phyloP scores from a whole-genome alignment of 2,113 vertebrate species.

The Sminthopsis crassicaudata region DNA sequence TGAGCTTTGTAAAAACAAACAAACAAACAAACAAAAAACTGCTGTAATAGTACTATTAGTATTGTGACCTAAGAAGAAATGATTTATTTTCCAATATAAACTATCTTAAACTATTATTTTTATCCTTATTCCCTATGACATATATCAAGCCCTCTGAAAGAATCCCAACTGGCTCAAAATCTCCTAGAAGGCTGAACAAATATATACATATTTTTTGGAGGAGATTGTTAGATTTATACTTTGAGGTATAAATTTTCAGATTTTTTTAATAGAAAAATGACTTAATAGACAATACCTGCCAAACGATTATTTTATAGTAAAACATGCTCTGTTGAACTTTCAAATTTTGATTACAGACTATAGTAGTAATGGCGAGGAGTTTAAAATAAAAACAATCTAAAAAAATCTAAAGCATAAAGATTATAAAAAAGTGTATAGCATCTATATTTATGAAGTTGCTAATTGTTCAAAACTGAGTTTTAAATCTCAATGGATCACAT shows the following conservation, averaged over 20 bases:
- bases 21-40: background rate
- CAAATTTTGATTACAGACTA: constrained; percentile 33
- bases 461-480: background rate
- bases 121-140: constrained; percentile 42
- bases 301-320: background rate
- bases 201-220: background rate
- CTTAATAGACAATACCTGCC: constrained; percentile 1
- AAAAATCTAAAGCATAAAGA: background rate
- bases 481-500: background rate
- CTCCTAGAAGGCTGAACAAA: constrained; percentile 38
- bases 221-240: background rate
- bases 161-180: constrained; percentile 46
- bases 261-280: background rate
- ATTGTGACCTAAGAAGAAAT: constrained; percentile 62
- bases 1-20: constrained; percentile 44
- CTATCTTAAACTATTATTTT: constrained; percentile 46
- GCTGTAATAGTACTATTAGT: too few species aligned
- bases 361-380: constrained; percentile 11
- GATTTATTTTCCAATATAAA: constrained; percentile 59
- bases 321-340: constrained; percentile 38
- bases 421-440: background rate
- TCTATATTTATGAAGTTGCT: background rate
- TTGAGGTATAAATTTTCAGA: constrained; percentile 8
- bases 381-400: background rate
- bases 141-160: constrained; percentile 33